Conservation (phyloP, 2,113 vertebrate species). For the Penelope pileata region DNA sequence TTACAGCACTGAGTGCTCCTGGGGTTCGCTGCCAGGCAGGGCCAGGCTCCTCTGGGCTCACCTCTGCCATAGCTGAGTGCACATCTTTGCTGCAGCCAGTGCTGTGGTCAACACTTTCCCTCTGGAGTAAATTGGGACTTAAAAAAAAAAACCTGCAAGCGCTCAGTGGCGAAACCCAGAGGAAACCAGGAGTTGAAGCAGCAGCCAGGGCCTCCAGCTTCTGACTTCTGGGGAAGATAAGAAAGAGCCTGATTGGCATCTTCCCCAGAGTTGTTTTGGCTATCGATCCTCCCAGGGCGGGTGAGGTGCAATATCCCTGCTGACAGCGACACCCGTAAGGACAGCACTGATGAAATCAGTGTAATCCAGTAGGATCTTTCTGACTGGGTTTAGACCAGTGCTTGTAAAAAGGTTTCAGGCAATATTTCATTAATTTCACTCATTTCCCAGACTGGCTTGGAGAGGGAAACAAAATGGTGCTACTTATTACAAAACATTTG, state of each 20-base stretch:
- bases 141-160: background rate
- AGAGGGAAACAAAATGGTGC: background rate
- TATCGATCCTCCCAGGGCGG: background rate
- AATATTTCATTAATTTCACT: background rate
- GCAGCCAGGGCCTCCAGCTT: background rate
- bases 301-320: background rate
- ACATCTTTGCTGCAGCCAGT: background rate
- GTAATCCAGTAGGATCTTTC: background rate
- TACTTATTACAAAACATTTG: background rate
- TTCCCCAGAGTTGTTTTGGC: conserved; percentile 7
- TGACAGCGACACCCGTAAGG: conserved; percentile 37
- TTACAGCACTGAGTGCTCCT: conserved; percentile 57
- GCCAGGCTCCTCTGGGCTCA: conserved; percentile 44
- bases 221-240: background rate
- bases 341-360: conserved; percentile 54
- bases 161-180: background rate
- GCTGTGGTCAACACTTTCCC: background rate
- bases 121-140: background rate
- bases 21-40: conserved; percentile 33
- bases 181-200: background rate
- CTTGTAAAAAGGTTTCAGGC: background rate
- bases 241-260: background rate
- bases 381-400: fast-evolving
- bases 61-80: background rate
- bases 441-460: background rate